Percentiles rank a stretch among this genome's conserved stretches.
Conservation (phyloP, 2,797 vertebrate species). For the Lacerta viridis region DNA sequence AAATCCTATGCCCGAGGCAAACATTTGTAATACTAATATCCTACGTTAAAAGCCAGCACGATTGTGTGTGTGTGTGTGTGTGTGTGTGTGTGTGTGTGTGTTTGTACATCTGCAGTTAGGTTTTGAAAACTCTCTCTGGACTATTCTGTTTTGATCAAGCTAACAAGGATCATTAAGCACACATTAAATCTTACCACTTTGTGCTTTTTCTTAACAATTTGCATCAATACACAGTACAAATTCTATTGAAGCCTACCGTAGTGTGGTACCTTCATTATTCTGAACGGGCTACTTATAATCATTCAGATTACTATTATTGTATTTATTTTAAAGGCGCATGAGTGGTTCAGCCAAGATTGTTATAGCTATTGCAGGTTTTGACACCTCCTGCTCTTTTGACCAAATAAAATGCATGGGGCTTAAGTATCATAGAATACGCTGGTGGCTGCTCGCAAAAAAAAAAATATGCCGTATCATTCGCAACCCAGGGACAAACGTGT, state of each 20-base stretch:
- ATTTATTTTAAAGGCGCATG: not conserved
- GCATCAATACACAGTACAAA: constrained; percentile 23
- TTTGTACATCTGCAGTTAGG: not conserved
- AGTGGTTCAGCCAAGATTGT: not conserved
- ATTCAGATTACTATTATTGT: not conserved
- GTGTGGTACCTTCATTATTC: not conserved
- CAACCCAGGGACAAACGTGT: not conserved
- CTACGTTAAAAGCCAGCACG: not conserved
- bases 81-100: not conserved
- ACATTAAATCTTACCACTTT: constrained; percentile 30
- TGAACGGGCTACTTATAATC: not conserved
- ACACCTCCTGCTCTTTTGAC: not conserved
- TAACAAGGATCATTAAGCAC: constrained; percentile 21
- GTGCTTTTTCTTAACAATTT: constrained; percentile 23
- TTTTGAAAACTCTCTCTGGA: constrained; percentile 1
- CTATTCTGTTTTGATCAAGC: not conserved
- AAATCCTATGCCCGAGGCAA: not conserved
- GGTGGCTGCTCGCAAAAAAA: not conserved
- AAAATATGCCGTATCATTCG: not conserved
- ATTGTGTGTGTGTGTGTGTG: not conserved
- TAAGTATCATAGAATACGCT: not conserved
- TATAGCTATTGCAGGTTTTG: not conserved
- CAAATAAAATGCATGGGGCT: constrained; percentile 11
- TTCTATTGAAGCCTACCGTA: not conserved
- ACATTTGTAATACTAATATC: not conserved